These are phyloP conservation scores for Antigone vipio DNA, from an alignment of 2,113 vertebrate genomes.

Conservation along the genomic window DNA sequence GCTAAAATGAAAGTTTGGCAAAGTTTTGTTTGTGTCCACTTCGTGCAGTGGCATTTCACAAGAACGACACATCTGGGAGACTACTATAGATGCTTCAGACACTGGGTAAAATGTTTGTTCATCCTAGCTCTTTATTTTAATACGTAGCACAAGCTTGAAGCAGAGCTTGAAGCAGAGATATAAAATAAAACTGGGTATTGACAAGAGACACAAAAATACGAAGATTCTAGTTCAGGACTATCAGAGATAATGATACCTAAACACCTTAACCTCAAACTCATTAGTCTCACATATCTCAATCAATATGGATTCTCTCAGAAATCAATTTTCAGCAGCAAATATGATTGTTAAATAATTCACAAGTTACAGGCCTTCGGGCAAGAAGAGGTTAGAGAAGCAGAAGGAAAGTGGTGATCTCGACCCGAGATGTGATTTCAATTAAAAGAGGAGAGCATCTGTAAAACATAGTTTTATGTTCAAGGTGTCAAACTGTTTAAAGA, in stretches of 20 bases:
- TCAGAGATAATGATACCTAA: constrained; percentile 69
- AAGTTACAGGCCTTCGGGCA: constrained; percentile 74
- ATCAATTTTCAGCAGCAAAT: constrained; percentile 82
- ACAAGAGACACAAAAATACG: constrained; percentile 43
- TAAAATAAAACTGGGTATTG: constrained; percentile 32
- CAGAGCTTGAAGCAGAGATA: neutral
- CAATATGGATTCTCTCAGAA: constrained; percentile 82
- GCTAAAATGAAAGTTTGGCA: neutral
- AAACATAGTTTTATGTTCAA: constrained; percentile 44
- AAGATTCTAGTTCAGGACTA: constrained; percentile 51
- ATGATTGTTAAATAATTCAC: constrained; percentile 86
- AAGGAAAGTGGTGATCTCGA: constrained; percentile 68
- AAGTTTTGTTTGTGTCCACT: neutral
- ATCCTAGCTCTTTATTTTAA: neutral
- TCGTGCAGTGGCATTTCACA: neutral
- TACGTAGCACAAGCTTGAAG: neutral
- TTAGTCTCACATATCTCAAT: constrained; percentile 81
- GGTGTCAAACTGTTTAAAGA: constrained; percentile 35
- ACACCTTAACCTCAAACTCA: constrained; percentile 78
- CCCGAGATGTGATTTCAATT: constrained; percentile 74
- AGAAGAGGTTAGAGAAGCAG: constrained; percentile 71
- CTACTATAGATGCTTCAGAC: neutral
- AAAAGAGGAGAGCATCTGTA: constrained; percentile 46
- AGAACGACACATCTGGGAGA: neutral
- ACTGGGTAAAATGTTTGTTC: neutral